Evolutionary conservation across 1,140 invertebrate species (phyloP).

Genomic region (Apis florea): DNA sequence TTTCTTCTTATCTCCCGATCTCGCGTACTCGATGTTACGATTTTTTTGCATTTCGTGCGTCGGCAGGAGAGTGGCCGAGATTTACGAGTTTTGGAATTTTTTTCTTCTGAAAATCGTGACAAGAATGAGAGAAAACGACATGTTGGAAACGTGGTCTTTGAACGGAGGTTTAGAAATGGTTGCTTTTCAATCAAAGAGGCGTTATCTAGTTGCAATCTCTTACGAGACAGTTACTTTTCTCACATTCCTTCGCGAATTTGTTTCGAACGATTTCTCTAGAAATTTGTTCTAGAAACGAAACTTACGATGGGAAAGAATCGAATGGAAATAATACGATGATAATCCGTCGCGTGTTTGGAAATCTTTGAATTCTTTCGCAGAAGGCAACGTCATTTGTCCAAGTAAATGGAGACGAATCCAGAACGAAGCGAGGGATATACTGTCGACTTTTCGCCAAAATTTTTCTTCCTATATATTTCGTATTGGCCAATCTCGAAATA

Average conservation of each 20-base stretch:
- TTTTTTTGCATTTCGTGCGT: not conserved
- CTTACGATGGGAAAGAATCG: too few relatives aligned
- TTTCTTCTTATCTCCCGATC: too few relatives aligned
- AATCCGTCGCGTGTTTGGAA: constrained; percentile 62
- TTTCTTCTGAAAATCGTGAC: constrained; percentile 39
- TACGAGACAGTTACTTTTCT: too few relatives aligned
- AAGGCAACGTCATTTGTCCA: constrained; percentile 66
- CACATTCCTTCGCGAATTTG: not conserved
- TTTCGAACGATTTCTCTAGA: not conserved
- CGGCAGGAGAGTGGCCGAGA: constrained; percentile 8
- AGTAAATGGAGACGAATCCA: constrained; percentile 64
- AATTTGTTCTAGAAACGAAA: too few relatives aligned
- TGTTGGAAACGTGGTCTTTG: constrained; percentile 19
- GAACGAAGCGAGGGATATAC: constrained; percentile 62
- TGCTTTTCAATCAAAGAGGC: not conserved
- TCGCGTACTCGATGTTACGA: not conserved
- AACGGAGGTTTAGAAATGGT: not conserved
- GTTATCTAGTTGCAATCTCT: too few relatives aligned
- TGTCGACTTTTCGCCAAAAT: too few relatives aligned
- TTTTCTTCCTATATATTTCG: too few relatives aligned
- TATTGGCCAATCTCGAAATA: too few relatives aligned
- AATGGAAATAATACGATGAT: constrained; percentile 49
- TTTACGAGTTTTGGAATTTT: constrained; percentile 57
- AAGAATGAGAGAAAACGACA: constrained; percentile 1
- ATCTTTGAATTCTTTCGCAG: constrained; percentile 70